Evolutionary conservation across 2,797 vertebrate genomes (phyloP).

Genomic region (Artibeus lituratus): DNA sequence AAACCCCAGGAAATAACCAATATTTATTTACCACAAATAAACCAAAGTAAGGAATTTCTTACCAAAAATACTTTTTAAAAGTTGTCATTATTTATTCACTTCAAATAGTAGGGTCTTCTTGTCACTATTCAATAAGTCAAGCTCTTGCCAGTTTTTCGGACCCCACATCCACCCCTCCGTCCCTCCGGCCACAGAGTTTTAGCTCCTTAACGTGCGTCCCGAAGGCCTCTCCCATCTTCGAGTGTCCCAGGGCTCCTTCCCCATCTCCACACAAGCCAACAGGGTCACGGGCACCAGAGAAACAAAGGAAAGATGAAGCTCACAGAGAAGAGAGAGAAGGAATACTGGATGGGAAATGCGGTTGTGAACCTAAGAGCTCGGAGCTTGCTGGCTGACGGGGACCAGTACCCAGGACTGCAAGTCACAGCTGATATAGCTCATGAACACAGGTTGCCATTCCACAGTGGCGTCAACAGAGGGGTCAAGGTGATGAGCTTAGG

Average conservation of each 20-base stretch:
- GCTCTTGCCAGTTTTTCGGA: background rate
- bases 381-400: background rate
- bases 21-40: background rate
- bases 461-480: fast-evolving
- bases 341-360: background rate
- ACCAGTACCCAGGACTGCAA: background rate
- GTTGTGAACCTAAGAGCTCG: background rate
- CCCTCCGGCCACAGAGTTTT: background rate
- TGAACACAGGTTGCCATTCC: background rate
- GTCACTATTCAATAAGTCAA: background rate
- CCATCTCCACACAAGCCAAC: background rate
- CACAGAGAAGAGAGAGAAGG: background rate
- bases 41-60: background rate
- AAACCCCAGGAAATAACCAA: background rate
- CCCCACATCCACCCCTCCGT: background rate
- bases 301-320: background rate
- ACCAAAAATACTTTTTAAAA: background rate
- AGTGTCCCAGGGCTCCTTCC: background rate
- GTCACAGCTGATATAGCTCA: background rate
- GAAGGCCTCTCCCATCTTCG: background rate
- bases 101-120: background rate
- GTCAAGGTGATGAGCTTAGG: background rate
- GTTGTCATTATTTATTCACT: background rate
- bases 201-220: background rate
- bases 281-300: background rate